These are phyloP conservation scores for Zygogramma bicolorata DNA, from an alignment of 2,888 invertebrate genomes.

Conservation along the genomic window DNA sequence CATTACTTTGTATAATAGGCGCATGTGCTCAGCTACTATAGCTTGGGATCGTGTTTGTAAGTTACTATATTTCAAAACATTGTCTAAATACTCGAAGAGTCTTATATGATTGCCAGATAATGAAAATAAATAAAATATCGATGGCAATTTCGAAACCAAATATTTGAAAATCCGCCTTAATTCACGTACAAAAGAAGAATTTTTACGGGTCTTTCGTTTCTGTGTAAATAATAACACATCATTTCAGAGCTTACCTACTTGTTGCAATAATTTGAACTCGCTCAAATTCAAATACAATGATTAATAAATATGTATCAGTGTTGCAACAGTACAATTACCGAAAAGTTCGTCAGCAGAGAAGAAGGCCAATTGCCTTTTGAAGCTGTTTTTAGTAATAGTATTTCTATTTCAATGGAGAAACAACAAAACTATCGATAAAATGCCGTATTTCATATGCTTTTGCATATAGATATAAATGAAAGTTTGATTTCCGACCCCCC, in stretches of 20 bases:
- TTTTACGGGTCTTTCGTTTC: background rate
- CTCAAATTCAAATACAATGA: slow-evolving; percentile 29
- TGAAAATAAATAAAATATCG: background rate
- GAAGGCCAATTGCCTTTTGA: background rate
- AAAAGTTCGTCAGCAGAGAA: slow-evolving; percentile 22
- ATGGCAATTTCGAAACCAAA: background rate
- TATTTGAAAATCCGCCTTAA: background rate
- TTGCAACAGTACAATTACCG: slow-evolving; percentile 45
- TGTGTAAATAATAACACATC: background rate
- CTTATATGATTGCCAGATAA: background rate
- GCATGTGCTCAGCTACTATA: no score
- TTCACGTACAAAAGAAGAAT: background rate
- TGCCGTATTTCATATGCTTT: no score
- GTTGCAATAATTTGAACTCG: slow-evolving; percentile 27
- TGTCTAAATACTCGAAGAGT: background rate
- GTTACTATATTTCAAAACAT: background rate
- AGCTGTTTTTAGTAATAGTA: background rate
- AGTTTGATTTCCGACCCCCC: no score
- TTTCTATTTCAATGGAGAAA: no score
- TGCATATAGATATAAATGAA: no score
- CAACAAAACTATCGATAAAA: no score
- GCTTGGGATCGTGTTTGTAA: no score
- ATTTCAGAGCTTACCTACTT: slow-evolving; percentile 1
- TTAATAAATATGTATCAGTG: slow-evolving; percentile 48
- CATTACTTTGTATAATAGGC: no score